Base-by-base conservation (phyloP, 2,797 vertebrate genomes). In the Paedocypris micromegethes region DNA sequence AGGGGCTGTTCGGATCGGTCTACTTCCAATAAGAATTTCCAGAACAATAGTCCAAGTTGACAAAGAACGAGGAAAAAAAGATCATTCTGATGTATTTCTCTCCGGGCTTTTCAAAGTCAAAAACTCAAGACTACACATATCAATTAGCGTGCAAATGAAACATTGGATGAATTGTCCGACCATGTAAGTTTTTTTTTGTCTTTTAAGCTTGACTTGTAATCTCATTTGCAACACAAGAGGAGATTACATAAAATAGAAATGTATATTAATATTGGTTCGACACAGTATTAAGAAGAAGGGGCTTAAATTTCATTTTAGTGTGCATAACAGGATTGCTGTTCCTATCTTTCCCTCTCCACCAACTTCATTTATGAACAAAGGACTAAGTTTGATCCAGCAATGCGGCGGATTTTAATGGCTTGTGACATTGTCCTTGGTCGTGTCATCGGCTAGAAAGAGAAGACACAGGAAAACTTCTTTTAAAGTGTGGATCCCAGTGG, bases 351-450 rank as follows among this genome's bases (percentile, higher is more conserved):
- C 38, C 79, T 82, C 81, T 79, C 84, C 86, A 80, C 81, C 85
- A 84, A 84, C 84, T 81, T 79, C 77, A 37, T 61, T 82, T 84
- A 80, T 78, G 86, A 85, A 84, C 46, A 9, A 43, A 59, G 66
- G 42, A 65, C 52, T 0, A 53, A 61, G 58, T 70, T 65, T 62
- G 54, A 62, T 74, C 54, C 54, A 48, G 43, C 64, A 46, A 58
- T 62, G 61, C 54, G 62, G n/a, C 65, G 47, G 55, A 64, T 70
- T 70, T 74, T 66, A 74, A 74, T 66, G 61, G 58, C 61, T 67
- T 60, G 44, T 66, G 46, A 64, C 66, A 61, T 66, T 70, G 72
- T 65, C 62, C 67, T 74, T 74, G 72, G 52, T 70, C 52, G 41
- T 66, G 66, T 60, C 72, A 68, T 68, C 62, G 63, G 55, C 61